Base-by-base conservation (phyloP, 2,113 vertebrate species). In the Suncus etruscus region DNA sequence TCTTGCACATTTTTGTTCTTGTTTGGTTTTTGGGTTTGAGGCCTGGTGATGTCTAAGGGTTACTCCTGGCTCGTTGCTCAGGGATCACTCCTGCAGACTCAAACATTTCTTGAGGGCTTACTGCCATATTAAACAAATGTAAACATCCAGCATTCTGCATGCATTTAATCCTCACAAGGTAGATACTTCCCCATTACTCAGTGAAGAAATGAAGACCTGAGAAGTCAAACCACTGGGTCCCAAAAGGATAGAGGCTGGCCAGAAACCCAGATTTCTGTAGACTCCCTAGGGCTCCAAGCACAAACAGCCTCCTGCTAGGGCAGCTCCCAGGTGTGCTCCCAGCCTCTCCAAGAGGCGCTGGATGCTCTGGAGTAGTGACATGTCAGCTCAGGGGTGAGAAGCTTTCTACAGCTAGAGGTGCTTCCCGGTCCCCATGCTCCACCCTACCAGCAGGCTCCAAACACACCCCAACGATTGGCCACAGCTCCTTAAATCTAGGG, bases 401-500 rank as follows among this genome's bases (percentile, higher is more conserved):
- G 27, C 51, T 87, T 83, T 50, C 54, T 39, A 80, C 63, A 90
- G 51, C 73, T 66, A 22, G 32, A 31, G 72, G 86, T 87, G 74
- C 89, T 48, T 27, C n/a, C 22, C 29, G 45, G 8, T 18, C 58
- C 20, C 58, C 58, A 22, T 20, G 6, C 16, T 20, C 16, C 58
- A 22, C 2, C 58, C 58, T 61, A 61, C 58, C 7, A 22, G 58
- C 22, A 6, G 4, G 7, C 58, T 16, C 58, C 58, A 61, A 16
- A 20, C 70, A 86, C 75, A 58, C 61, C 75, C 47, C 73, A 72
- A 29, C 15, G 1, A 32, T 16, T 25, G 47, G 51, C 70, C 65
- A 86, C 6, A 91, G 81, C 47, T 83, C 50, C 91, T 90, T 91
- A 92, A 89, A 61, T 61, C 18, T 61, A 61, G 54, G 54, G 54